Percentiles rank a stretch among this genome's conserved stretches.
phyloP scores from a whole-genome alignment of 2,888 invertebrate genomes.

The Phortica magna region DNA sequence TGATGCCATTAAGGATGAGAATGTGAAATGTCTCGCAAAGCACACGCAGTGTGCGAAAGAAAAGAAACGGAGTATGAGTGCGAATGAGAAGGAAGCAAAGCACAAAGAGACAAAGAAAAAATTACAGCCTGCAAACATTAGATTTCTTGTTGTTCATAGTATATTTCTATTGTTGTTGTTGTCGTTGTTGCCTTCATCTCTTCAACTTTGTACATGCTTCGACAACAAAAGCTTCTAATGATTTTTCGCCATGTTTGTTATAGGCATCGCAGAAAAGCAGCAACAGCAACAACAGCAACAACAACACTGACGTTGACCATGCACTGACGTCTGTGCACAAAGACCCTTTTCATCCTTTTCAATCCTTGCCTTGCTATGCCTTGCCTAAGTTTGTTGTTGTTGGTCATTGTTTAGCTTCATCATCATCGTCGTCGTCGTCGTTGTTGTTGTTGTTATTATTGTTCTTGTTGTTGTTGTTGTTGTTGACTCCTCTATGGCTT shows the following conservation, averaged over 20 bases:
- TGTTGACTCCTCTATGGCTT: neutral
- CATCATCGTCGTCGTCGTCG: neutral
- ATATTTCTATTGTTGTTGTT: conserved; percentile 41
- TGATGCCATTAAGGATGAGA: too few relatives aligned
- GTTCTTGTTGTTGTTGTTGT: neutral
- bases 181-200: conserved; percentile 25
- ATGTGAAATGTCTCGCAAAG: too few relatives aligned
- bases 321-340: neutral
- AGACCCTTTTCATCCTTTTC: neutral
- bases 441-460: conserved; percentile 1
- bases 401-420: neutral
- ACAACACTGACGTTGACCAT: conserved; percentile 13
- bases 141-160: conserved; percentile 40
- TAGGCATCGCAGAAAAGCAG: neutral
- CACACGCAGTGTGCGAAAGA: neutral
- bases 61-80: neutral
- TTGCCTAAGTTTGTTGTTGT: conserved; percentile 32
- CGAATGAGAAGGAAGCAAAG: neutral
- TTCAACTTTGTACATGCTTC: conserved; percentile 55
- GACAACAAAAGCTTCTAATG: conserved; percentile 73
- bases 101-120: conserved; percentile 55
- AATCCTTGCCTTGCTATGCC: neutral
- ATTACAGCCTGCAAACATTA: conserved; percentile 54
- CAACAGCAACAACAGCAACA: neutral
- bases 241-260: conserved; percentile 70